Evolutionary conservation across 2,888 invertebrate species (phyloP), one percentile per base, ranked within the genome.

Genomic region (Synergus japonicus): DNA sequence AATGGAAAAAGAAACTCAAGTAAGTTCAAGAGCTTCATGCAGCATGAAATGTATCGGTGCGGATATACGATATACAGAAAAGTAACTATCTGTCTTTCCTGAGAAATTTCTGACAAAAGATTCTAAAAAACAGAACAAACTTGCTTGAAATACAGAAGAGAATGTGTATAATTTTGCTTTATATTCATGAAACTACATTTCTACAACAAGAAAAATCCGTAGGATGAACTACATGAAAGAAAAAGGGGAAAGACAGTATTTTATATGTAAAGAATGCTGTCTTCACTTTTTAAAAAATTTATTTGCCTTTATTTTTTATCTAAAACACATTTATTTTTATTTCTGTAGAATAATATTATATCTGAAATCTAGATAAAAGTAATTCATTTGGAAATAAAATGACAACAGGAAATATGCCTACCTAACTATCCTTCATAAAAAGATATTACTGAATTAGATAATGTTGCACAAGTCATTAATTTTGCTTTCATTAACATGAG

Each of bases 71-170:
- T 60, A 60, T 69, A 15, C 37, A 29, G 49, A 29, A 69, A 54
- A n/a, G 15, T 15, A 69, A 69, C 49, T 49, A 69, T 69, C 22
- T 60, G 22, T 12, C 15, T 49, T 49, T 67, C 44, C 44, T 44
- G 49, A 49, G 49, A 12, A 49, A 15, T 67, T 12, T 67, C 67
- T 49, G 46, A 49, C 69, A 54, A 49, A 69, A 22, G 67, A 67
- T 18, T 69, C 8, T 22, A 54, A 37, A n/a, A 29, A 73, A 73
- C 29, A 13, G 69, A 49, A 29, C n/a, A 49, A 15, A 49, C 29
- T 29, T 73, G 41, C 37, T 49, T 4, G 5, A 37, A 29, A 29
- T 13, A 43, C n/a, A 1, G n/a, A 73, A 10, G 15, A 10, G n/a
- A 73, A 46, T 73, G n/a, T 37, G n/a, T 29, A 29, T 10, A 37